A percentile compares a stretch with the other conserved stretches of the same genome.
These are phyloP conservation scores for Anarhynchus alexandrinus DNA, from an alignment of 2,113 vertebrate species.

Conservation along the genomic window DNA sequence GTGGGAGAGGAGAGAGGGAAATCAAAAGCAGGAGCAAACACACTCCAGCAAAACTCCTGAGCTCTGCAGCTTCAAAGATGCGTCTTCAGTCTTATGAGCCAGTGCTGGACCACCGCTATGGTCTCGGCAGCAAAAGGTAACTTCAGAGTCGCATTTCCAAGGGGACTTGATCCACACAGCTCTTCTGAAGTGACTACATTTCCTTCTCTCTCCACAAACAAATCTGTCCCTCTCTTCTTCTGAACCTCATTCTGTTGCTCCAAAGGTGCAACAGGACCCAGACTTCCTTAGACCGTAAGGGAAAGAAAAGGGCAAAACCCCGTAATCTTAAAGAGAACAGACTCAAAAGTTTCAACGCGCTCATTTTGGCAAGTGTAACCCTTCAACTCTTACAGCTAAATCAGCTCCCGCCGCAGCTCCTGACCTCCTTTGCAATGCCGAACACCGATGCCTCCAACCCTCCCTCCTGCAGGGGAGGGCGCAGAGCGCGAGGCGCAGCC, in stretches of 20 bases:
- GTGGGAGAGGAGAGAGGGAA: neutral
- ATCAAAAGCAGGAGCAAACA: neutral
- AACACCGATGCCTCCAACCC: neutral
- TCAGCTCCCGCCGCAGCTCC: neutral
- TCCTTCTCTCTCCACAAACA: neutral
- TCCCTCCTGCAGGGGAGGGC: neutral
- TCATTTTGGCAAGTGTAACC: neutral
- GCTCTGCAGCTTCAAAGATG: slow-evolving; percentile 6
- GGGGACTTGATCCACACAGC: neutral
- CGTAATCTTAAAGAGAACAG: neutral
- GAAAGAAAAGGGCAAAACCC: neutral
- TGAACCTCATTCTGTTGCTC: neutral
- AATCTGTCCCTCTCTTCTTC: neutral
- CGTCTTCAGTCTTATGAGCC: neutral
- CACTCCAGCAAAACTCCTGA: slow-evolving; percentile 1
- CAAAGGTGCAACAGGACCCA: neutral
- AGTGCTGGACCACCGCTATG: neutral
- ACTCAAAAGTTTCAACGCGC: neutral
- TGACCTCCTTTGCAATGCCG: neutral
- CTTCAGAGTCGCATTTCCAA: neutral
- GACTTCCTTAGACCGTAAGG: neutral
- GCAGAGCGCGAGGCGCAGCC: fast-evolving
- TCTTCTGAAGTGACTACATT: neutral
- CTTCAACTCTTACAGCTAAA: neutral
- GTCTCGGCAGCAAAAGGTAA: neutral